Percentiles rank a stretch among this genome's conserved stretches.
Conservation (phyloP, 2,797 vertebrate genomes). For the Hydrophis major region DNA sequence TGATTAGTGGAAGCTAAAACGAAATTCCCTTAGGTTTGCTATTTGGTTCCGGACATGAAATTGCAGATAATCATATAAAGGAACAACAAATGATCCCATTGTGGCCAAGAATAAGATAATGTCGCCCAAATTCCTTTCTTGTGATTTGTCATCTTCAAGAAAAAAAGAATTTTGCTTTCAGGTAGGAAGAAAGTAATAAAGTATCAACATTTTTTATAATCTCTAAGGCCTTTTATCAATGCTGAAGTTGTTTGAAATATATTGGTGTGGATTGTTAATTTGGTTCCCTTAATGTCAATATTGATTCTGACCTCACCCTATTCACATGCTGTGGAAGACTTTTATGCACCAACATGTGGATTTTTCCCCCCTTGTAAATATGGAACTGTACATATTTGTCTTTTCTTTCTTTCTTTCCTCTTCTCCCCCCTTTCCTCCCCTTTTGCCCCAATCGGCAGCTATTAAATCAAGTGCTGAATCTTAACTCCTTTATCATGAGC, state of each 20-base stretch:
- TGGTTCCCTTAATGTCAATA: conserved; percentile 56
- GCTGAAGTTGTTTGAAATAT: conserved; percentile 51
- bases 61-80: background rate
- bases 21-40: background rate
- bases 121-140: background rate
- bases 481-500: conserved; percentile 49
- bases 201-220: conserved; percentile 33
- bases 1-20: background rate
- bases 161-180: conserved; percentile 11
- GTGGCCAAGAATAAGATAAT: background rate
- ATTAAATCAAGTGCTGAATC: background rate
- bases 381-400: conserved; percentile 53
- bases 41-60: background rate
- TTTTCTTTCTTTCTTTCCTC: conserved; percentile 9
- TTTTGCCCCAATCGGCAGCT: background rate
- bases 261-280: conserved; percentile 51
- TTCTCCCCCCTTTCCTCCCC: background rate
- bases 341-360: conserved; percentile 44
- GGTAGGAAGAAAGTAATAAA: conserved; percentile 32
- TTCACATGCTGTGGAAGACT: conserved; percentile 40
- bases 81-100: background rate
- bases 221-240: conserved; percentile 47
- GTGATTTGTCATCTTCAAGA: conserved; percentile 39
- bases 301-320: conserved; percentile 69
- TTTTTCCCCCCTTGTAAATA: conserved; percentile 16